Conservation (phyloP, 2,888 invertebrate genomes). For the Nematopogon swammerdamellus region DNA sequence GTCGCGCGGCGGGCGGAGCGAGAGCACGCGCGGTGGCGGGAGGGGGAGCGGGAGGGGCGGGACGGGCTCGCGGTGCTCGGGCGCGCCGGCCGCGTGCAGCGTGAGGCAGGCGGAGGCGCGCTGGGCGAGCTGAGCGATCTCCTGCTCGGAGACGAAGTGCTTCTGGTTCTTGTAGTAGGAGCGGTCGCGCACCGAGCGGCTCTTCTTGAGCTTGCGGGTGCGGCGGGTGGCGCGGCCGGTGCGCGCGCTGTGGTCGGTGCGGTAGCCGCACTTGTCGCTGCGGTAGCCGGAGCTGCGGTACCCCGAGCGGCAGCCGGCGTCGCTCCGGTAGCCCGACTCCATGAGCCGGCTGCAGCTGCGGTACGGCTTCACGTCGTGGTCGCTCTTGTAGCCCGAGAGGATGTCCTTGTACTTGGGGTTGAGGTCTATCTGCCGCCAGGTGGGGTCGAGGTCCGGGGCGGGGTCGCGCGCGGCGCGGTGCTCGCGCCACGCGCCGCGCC, state of each 20-base stretch:
- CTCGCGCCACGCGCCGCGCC: slow-evolving; percentile 39
- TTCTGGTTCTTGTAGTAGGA: slow-evolving; percentile 54
- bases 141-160: slow-evolving; percentile 56
- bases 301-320: slow-evolving; percentile 54
- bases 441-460: slow-evolving; percentile 60
- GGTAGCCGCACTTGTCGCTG: slow-evolving; percentile 56
- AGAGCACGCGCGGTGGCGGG: slow-evolving; percentile 3
- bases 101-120: slow-evolving; percentile 52
- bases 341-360: slow-evolving; percentile 50
- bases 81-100: slow-evolving; percentile 41
- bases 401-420: slow-evolving; percentile 62
- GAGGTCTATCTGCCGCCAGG: slow-evolving; percentile 62
- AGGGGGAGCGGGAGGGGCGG: slow-evolving; percentile 1
- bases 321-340: slow-evolving; percentile 60
- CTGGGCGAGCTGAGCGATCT: slow-evolving; percentile 54
- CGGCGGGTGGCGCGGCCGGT: too few species aligned
- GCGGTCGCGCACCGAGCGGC: slow-evolving; percentile 45
- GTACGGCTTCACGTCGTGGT: slow-evolving; percentile 50
- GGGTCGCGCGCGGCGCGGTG: slow-evolving; percentile 45
- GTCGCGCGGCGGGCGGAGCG: slow-evolving; percentile 21
- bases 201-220: slow-evolving; percentile 48
- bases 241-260: slow-evolving; percentile 55
- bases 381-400: slow-evolving; percentile 59
- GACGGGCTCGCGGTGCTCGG: too few species aligned
- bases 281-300: slow-evolving; percentile 56